phyloP scores from a whole-genome alignment of 2,113 vertebrate species.

The Platichthys stellatus region DNA sequence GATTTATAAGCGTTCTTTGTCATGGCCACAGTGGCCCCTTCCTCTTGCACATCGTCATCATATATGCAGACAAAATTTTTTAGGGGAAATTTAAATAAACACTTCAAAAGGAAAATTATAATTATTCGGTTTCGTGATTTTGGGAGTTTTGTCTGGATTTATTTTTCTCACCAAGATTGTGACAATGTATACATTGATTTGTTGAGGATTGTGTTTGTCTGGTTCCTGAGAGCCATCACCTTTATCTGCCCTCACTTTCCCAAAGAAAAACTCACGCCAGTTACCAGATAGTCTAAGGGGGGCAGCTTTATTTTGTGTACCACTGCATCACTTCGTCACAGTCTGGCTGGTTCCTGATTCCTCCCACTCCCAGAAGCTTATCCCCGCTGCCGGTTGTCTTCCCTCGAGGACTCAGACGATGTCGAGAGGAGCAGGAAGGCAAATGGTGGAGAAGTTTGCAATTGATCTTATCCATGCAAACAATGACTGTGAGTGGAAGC shows the following conservation, averaged over 20 bases:
- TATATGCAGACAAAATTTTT: too few species aligned
- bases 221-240: not conserved
- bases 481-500: constrained; percentile 14
- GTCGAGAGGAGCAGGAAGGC: constrained; percentile 29
- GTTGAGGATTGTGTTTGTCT: not conserved
- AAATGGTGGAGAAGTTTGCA: constrained; percentile 31
- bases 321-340: constrained; percentile 23
- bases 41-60: too few species aligned
- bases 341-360: constrained; percentile 18
- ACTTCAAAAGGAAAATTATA: too few species aligned
- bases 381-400: constrained; percentile 26
- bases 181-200: not conserved
- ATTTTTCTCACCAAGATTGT: too few species aligned
- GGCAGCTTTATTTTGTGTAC: constrained; percentile 15
- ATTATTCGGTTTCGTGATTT: too few species aligned
- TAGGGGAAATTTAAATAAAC: too few species aligned
- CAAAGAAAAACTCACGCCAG: not conserved
- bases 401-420: constrained; percentile 16
- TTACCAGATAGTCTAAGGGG: not conserved
- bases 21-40: too few species aligned
- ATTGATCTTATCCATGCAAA: constrained; percentile 43
- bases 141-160: too few species aligned
- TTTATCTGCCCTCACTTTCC: not conserved
- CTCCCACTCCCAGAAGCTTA: constrained; percentile 26
- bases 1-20: too few species aligned